Conservation (phyloP, 2,113 vertebrate genomes). For the Anser cygnoides region DNA sequence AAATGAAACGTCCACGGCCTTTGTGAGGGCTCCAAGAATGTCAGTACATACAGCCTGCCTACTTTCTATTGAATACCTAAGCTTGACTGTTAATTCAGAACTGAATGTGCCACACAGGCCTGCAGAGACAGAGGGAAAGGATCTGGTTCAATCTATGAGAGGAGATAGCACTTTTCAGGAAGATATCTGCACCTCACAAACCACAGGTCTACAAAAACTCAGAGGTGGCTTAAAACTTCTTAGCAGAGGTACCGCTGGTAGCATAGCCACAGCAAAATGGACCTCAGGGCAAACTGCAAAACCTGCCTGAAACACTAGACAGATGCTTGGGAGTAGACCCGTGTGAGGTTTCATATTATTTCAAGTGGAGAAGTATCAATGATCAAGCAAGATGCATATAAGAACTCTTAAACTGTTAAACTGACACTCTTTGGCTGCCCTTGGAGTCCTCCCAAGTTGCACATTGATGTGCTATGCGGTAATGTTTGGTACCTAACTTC, state of each 20-base stretch:
- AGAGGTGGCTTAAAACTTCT: neutral
- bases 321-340: neutral
- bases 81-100: conserved; percentile 54
- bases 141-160: neutral
- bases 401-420: neutral
- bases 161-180: neutral
- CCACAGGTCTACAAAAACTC: neutral
- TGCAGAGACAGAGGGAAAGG: neutral
- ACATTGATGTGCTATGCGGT: rapidly evolving
- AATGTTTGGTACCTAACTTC: neutral
- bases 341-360: neutral
- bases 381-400: neutral
- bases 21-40: conserved; percentile 68
- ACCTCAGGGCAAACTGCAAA: neutral
- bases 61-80: conserved; percentile 56
- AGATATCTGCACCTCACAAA: neutral
- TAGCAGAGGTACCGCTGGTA: neutral
- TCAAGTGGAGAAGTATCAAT: no score
- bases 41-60: conserved; percentile 60
- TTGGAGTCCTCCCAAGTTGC: neutral
- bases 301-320: neutral
- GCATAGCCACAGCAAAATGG: neutral
- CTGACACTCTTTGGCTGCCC: neutral
- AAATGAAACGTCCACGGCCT: conserved; percentile 56
- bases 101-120: conserved; percentile 53